Conservation (phyloP, 92 coral and sea anemone genomes). For the Paragorgia papillata region DNA sequence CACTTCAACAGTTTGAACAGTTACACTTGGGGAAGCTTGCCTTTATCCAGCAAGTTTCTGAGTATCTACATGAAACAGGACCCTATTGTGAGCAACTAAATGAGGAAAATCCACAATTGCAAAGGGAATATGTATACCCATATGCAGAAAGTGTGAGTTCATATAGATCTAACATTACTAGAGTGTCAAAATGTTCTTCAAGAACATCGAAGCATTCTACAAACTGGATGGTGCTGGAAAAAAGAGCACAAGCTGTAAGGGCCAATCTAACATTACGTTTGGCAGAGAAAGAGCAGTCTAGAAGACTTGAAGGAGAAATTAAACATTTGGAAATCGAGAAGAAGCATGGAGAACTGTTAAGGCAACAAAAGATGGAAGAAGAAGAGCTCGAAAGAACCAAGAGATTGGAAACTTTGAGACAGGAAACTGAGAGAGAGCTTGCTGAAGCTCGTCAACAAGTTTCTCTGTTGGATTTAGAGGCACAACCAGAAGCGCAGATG, state of each 20-base stretch:
- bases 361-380: slow-evolving; percentile 22
- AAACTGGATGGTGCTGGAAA: neutral
- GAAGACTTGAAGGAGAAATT: slow-evolving; percentile 32
- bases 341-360: slow-evolving; percentile 11
- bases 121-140: neutral
- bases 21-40: slow-evolving; percentile 15
- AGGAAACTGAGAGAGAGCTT: slow-evolving; percentile 23
- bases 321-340: slow-evolving; percentile 35
- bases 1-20: slow-evolving; percentile 11
- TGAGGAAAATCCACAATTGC: neutral
- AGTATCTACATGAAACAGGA: slow-evolving; percentile 5
- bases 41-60: neutral
- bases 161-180: neutral
- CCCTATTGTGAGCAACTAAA: neutral
- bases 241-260: slow-evolving; percentile 24
- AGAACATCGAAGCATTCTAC: neutral
- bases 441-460: slow-evolving; percentile 50
- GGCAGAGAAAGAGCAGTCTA: slow-evolving; percentile 30
- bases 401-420: slow-evolving; percentile 17
- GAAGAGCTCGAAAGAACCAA: slow-evolving; percentile 36
- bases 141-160: slow-evolving; percentile 22
- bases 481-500: slow-evolving; percentile 30
- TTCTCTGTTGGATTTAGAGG: slow-evolving; percentile 42
- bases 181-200: too few relatives aligned
- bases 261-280: slow-evolving; percentile 26